phyloP scores from a whole-genome alignment of 1,140 invertebrate genomes.

The Armadillidium nasatum region DNA sequence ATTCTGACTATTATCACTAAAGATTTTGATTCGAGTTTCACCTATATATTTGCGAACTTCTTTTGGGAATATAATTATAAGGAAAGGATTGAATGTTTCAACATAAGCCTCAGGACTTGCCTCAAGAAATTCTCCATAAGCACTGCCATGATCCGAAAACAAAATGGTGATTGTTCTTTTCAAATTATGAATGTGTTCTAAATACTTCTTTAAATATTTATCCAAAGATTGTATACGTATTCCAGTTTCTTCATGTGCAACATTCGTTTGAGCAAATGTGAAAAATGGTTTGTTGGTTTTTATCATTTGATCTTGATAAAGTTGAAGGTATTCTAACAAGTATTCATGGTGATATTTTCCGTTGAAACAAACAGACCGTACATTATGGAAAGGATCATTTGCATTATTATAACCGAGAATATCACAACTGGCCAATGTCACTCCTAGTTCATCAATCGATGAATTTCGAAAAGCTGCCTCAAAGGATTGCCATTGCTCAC shows the following conservation, averaged over 20 bases:
- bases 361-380: constrained; percentile 48
- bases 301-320: constrained; percentile 45
- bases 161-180: constrained; percentile 48
- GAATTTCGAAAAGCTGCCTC: constrained; percentile 24
- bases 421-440: constrained; percentile 46
- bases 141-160: constrained; percentile 50
- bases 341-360: constrained; percentile 49
- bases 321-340: constrained; percentile 47
- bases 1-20: constrained; percentile 31
- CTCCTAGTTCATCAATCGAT: constrained; percentile 30
- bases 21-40: constrained; percentile 26
- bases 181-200: constrained; percentile 29
- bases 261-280: constrained; percentile 46
- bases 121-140: constrained; percentile 48
- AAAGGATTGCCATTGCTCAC: constrained; percentile 30
- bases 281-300: constrained; percentile 42
- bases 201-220: constrained; percentile 41
- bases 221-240: constrained; percentile 48
- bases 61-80: constrained; percentile 34
- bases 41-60: constrained; percentile 28
- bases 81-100: constrained; percentile 49
- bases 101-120: constrained; percentile 46
- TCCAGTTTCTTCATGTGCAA: constrained; percentile 49
- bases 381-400: constrained; percentile 48
- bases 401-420: constrained; percentile 46